phyloP scores from a whole-genome alignment of 2,113 vertebrate genomes.

The Athene noctua region DNA sequence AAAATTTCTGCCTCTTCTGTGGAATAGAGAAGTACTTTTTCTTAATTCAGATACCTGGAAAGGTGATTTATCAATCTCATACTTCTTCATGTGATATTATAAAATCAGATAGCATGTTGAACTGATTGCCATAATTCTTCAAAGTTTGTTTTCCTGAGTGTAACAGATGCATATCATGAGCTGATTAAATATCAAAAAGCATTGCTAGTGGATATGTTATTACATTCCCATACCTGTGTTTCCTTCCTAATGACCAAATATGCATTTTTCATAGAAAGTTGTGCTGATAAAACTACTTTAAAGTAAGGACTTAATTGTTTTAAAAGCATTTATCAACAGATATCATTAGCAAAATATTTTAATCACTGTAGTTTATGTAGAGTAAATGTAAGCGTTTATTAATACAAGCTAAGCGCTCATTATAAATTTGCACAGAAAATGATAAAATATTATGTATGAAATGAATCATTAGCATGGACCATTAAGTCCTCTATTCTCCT shows the following conservation, averaged over 20 bases:
- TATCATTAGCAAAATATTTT: conserved; percentile 75
- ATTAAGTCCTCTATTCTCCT: conserved; percentile 93
- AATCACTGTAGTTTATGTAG: conserved; percentile 79
- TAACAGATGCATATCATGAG: conserved; percentile 11
- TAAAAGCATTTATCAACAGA: conserved; percentile 72
- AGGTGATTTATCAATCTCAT: conserved; percentile 64
- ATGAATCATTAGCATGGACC: conserved; percentile 94
- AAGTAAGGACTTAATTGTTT: conserved; percentile 62
- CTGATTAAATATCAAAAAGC: conserved; percentile 56
- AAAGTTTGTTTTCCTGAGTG: conserved; percentile 45
- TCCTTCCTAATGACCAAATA: conserved; percentile 50
- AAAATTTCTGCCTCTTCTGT: conserved; percentile 51
- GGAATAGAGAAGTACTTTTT: conserved; percentile 55
- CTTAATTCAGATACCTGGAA: conserved; percentile 63
- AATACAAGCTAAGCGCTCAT: conserved; percentile 83
- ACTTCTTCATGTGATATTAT: conserved; percentile 42
- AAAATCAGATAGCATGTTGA: conserved; percentile 47
- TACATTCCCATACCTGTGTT: conserved; percentile 20
- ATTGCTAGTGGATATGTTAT: not conserved
- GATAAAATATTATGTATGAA: conserved; percentile 93
- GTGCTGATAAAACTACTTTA: conserved; percentile 46
- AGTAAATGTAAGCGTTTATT: conserved; percentile 81
- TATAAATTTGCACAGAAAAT: conserved; percentile 88
- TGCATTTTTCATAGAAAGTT: conserved; percentile 20
- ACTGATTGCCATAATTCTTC: conserved; percentile 56